Evolutionary conservation across 2,113 vertebrate genomes (phyloP).

Genomic region (Pungitius pungitius): DNA sequence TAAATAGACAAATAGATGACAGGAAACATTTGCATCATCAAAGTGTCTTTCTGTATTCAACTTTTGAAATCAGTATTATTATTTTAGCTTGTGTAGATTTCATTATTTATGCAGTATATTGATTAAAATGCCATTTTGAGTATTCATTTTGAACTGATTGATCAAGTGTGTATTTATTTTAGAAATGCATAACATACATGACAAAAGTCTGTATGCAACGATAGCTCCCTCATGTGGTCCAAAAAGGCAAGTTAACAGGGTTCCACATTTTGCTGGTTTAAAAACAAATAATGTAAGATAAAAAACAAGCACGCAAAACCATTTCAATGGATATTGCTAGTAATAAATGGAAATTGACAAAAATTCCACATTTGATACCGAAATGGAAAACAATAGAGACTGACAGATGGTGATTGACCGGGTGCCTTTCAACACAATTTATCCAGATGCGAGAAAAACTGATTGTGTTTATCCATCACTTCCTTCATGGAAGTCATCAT

Average conservation of each 20-base stretch:
- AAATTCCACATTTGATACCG: constrained; percentile 27
- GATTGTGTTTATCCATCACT: constrained; percentile 53
- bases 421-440: constrained; percentile 45
- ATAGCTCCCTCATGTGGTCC: constrained; percentile 23
- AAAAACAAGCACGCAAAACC: constrained; percentile 23
- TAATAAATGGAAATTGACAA: constrained; percentile 22
- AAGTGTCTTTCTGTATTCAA: not conserved
- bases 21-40: constrained; percentile 1
- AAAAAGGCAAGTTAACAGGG: not conserved
- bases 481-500: constrained; percentile 59
- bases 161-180: not conserved
- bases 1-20: constrained; percentile 10
- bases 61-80: constrained; percentile 16
- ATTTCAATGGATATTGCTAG: constrained; percentile 18
- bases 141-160: not conserved
- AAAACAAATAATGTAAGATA: constrained; percentile 15
- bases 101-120: not conserved
- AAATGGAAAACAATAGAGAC: constrained; percentile 39
- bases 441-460: constrained; percentile 35
- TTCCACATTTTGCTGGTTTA: constrained; percentile 4
- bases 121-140: constrained; percentile 41
- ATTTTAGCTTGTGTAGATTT: constrained; percentile 24
- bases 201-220: not conserved
- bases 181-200: not conserved
- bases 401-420: constrained; percentile 28